Evolutionary conservation across 2,797 vertebrate genomes (phyloP), one percentile per base, ranked within the genome.

Genomic region (Pipistrellus nathusii): DNA sequence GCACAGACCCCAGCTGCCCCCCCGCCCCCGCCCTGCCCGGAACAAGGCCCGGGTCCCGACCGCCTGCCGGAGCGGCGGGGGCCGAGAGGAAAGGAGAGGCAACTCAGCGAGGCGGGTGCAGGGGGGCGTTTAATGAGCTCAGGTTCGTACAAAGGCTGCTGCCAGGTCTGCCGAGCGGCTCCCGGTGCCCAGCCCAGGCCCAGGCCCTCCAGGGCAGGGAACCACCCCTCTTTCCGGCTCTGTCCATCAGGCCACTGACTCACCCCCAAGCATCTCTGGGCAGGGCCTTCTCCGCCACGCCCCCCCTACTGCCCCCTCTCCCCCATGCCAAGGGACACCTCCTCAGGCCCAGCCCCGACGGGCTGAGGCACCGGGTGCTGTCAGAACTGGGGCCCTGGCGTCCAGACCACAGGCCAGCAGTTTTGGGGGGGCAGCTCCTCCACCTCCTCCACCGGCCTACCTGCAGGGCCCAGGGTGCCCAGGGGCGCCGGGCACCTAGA

Each of bases 401-500:
- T 94, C 97, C 97, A 97, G 90, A 97, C 90, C 93, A 97, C 35
- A 18, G 96, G 96, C 96, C 97, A 97, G 93, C 80, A 96, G 96
- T 73, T 96, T 87, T 84, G 62, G 5, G 88, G 86, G 69, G 88
- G 46, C 90, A 91, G 86, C 80, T 93, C 95, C 25, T 96, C 96
- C 91, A 92, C 91, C 94, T 59, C 96, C 62, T 96, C 93, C 95
- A 95, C 0, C 2, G 83, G 97, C 95, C 96, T 90, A 80, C 87
- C 88, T 87, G 96, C 83, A 81, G 85, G 94, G 87, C 87, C 94
- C 80, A 55, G 96, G 95, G 96, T 97, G 96, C 97, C 97, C 97
- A 97, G 92, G 86, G 94, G 88, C 35, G 64, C 94, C 95, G 93
- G 97, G 97, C 97, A 97, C 97, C 97, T 97, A 93, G 93, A 97